These are phyloP conservation scores for Psittacus erithacus DNA, from an alignment of 2,113 vertebrate species.

Conservation along the genomic window DNA sequence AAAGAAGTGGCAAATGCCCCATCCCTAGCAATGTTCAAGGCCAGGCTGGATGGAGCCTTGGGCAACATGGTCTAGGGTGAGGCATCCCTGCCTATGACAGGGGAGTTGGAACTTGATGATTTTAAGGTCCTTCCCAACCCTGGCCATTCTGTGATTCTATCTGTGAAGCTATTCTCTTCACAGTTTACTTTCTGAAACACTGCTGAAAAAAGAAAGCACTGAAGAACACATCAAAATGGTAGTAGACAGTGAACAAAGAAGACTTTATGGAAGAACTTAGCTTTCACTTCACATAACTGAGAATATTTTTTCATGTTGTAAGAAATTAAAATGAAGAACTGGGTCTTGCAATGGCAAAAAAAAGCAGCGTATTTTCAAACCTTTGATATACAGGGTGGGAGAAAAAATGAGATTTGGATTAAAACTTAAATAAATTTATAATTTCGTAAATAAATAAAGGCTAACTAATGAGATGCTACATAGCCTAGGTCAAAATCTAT, in stretches of 20 bases:
- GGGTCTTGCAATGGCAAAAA: neutral
- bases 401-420: neutral
- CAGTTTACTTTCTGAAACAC: neutral
- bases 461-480: neutral
- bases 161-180: neutral
- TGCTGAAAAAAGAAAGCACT: neutral
- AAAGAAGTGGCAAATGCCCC: neutral
- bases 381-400: neutral
- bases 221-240: neutral
- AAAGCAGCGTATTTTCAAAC: neutral
- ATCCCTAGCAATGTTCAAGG: neutral
- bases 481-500: neutral
- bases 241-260: neutral
- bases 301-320: neutral
- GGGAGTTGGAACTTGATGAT: neutral
- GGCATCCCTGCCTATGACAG: neutral
- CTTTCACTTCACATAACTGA: neutral
- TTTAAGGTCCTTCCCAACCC: neutral
- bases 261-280: neutral
- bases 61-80: neutral
- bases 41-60: neutral
- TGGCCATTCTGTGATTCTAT: neutral
- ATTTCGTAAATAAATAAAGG: neutral
- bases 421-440: neutral
- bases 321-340: neutral